Evolutionary conservation across 1,140 invertebrate species (phyloP).

Genomic region (Listronotus oregonensis): DNA sequence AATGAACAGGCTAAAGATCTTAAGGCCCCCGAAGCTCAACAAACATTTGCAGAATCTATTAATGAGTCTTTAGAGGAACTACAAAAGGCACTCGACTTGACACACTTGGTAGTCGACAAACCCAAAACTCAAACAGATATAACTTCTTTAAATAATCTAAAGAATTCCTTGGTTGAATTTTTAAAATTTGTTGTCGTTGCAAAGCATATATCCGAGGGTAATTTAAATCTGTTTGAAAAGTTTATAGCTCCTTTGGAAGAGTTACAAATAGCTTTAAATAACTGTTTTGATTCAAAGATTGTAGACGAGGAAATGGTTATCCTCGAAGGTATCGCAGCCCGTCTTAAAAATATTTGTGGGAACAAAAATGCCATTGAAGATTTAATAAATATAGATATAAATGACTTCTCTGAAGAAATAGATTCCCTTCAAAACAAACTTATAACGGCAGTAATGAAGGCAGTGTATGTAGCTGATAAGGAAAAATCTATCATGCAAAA

Average conservation of each 20-base stretch:
- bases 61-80: conserved; percentile 40
- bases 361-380: conserved; percentile 8
- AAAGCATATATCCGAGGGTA: conserved; percentile 43
- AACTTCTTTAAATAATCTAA: conserved; percentile 38
- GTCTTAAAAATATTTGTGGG: conserved; percentile 36
- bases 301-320: conserved; percentile 44
- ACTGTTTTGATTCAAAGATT: conserved; percentile 39
- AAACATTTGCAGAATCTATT: conserved; percentile 31
- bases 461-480: conserved; percentile 38
- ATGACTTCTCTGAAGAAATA: conserved; percentile 45
- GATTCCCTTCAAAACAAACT: conserved; percentile 47
- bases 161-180: conserved; percentile 29
- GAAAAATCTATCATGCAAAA: conserved; percentile 47
- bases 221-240: conserved; percentile 46
- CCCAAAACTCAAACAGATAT: conserved; percentile 40
- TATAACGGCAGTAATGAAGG: conserved; percentile 49
- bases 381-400: conserved; percentile 29
- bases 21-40: conserved; percentile 18
- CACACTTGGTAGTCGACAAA: conserved; percentile 42
- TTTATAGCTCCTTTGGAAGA: conserved; percentile 42
- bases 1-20: conserved; percentile 37
- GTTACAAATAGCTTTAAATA: conserved; percentile 40
- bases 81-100: conserved; percentile 41
- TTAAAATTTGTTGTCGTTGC: conserved; percentile 44
- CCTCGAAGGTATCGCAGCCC: conserved; percentile 41